Percentiles rank a stretch among this genome's conserved stretches.
Conservation (phyloP, 1,140 invertebrate species). For the Drosophila willistoni region DNA sequence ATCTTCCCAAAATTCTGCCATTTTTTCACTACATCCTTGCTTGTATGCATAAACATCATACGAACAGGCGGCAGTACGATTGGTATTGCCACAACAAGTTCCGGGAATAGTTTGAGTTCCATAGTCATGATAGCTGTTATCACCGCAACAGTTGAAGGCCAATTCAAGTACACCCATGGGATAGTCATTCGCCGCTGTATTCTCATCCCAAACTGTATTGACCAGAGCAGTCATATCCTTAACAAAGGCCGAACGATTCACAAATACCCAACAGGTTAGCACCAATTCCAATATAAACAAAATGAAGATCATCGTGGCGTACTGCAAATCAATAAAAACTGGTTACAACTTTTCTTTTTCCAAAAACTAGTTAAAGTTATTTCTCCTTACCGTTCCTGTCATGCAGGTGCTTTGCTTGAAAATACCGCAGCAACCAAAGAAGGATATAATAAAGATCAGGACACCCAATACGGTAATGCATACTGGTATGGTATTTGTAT, state of each 20-base stretch:
- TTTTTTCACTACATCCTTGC: constrained; percentile 53
- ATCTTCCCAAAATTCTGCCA: constrained; percentile 58
- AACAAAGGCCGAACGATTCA: constrained; percentile 83
- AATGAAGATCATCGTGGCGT: constrained; percentile 86
- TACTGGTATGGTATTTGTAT: constrained; percentile 85
- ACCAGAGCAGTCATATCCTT: constrained; percentile 81
- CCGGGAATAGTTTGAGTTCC: constrained; percentile 40
- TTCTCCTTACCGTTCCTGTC: constrained; percentile 87
- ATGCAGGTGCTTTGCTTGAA: constrained; percentile 91
- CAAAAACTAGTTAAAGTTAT: no score
- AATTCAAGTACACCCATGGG: constrained; percentile 63
- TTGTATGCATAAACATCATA: constrained; percentile 59
- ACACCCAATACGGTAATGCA: constrained; percentile 88
- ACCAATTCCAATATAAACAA: constrained; percentile 87
- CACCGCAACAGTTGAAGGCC: constrained; percentile 86
- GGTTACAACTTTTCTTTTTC: no score
- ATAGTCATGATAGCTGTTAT: constrained; percentile 83
- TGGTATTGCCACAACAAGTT: constrained; percentile 82
- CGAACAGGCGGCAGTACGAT: constrained; percentile 59
- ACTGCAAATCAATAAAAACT: constrained; percentile 83
- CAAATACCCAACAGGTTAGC: constrained; percentile 85
- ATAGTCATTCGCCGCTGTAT: constrained; percentile 28
- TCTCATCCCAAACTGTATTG: constrained; percentile 63
- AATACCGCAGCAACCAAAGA: constrained; percentile 93
- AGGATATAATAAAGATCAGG: constrained; percentile 90